Evolutionary conservation across 2,888 invertebrate genomes (phyloP), one percentile per base, ranked within the genome.

Genomic region (Papilio elwesi): DNA sequence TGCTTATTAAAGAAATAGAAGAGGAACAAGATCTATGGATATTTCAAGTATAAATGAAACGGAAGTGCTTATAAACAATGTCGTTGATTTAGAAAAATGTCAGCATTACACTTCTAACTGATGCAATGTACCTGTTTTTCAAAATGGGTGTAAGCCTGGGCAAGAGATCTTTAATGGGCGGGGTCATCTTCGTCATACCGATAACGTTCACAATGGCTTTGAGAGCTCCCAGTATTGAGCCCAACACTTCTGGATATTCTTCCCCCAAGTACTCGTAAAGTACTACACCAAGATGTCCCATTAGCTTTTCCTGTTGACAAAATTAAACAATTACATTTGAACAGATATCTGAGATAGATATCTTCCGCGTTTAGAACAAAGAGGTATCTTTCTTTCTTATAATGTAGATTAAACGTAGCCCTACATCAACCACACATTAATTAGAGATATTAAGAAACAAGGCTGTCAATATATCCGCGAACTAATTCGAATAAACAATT

Each of bases 101-200:
- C 6, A 26, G 26, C 26, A 43, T 43, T 43, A 6, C 6, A 7
- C 7, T 9, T 43, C 43, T 43, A 12, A 73, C 13, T 36, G 36
- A 72, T 65, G 51, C 38, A 73, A 1, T 26, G 67, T 96, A 98
- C 94, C 98, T 96, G 95, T 99, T 99, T 90, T 99, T 99, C 76
- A 99, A 94, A 85, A 99, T 99, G 0, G 99, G 99, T 0, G 99
- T 99, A 53, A 99, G 94, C 74, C 99, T 95, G 0, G 99, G 99
- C 68, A 99, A 92, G 36, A 99, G 94, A 94, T 99, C 99, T 93
- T 99, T 99, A 83, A 99, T 99, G 2, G 99, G 99, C 7, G 99
- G 99, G 4, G 99, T 99, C 99, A 99, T 99, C 94, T 99, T 99
- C 0, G 99, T 99, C 99, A 99, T 99, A 81, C 99, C 99, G 84